Evolutionary conservation across 2,797 vertebrate genomes (phyloP), one percentile per base, ranked within the genome.

Genomic region (Poecilia picta): DNA sequence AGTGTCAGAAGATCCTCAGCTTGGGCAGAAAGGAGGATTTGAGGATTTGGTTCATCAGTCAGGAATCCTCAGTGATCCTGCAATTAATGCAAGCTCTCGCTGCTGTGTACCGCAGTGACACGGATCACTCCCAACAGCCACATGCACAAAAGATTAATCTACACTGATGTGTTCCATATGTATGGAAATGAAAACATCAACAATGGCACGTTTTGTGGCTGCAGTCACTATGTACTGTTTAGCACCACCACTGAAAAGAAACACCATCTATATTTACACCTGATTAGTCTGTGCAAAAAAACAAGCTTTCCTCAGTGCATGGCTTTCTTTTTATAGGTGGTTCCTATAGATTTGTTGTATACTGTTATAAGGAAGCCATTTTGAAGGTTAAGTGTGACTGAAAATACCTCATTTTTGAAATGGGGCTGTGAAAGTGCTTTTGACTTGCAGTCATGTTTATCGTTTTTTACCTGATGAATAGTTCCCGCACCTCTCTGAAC

Each of bases 311-410:
- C 93, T 90, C 90, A 92, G 93, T 94, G 94, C 93, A 91, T 96
- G 96, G 96, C 95, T 97, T 86, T 85, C 84, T 80, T 79, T 76
- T 45, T 84, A 89, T 77, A 92, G 72, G 81, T 86, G 87, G 88
- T 89, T 91, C 75, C 89, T 84, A 85, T 88, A 84, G 85, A 83
- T 89, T 90, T 84, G 83, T 86, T 64, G 59, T 87, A 78, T 85
- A 86, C 85, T 43, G 71, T 90, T 92, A 80, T 81, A 95, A 94
- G 95, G 94, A 95, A 93, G 94, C 95, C 94, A 93, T 95, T 94
- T 95, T 90, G 82, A 91, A 92, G 91, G 92, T 91, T 86, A 91
- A 89, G 87, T 91, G 89, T 94, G 77, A 86, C 90, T 91, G 25
- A 72, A 76, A 87, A 92, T 84, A 88, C 74, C 77, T 83, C 87